Percentiles rank a stretch among this genome's conserved stretches.
phyloP scores from a whole-genome alignment of 2,888 invertebrate genomes.

The Ypsolopha scabrella region DNA sequence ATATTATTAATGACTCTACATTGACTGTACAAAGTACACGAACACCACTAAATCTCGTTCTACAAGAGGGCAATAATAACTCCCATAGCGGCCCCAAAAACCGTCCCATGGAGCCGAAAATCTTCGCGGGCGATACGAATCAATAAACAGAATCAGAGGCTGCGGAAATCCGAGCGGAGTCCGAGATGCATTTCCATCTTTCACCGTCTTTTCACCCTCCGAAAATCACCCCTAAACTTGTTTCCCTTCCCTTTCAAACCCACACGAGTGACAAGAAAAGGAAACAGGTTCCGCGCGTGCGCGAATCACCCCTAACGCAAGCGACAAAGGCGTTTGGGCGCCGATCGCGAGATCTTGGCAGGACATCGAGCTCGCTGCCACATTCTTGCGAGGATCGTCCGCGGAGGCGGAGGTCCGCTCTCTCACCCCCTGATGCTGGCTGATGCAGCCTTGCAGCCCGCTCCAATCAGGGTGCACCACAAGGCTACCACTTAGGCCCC shows the following conservation, averaged over 20 bases:
- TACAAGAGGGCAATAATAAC: conserved; percentile 49
- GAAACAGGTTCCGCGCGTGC: conserved; percentile 42
- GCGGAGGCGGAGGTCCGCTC: conserved; percentile 63
- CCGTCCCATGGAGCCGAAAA: conserved; percentile 23
- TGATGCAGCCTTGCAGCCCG: conserved; percentile 26
- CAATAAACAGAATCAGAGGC: conserved; percentile 68
- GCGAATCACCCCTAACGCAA: conserved; percentile 58
- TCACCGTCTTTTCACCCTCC: conserved; percentile 66
- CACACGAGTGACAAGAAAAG: conserved; percentile 36
- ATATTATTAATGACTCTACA: not conserved
- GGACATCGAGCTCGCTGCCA: conserved; percentile 45
- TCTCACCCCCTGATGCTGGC: conserved; percentile 42
- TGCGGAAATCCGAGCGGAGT: conserved; percentile 66
- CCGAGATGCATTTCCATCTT: conserved; percentile 69
- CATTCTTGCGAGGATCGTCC: conserved; percentile 66
- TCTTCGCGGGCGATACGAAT: conserved; percentile 45
- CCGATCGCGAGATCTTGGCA: conserved; percentile 52
- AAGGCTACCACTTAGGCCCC: conserved; percentile 17
- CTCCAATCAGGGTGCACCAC: conserved; percentile 22
- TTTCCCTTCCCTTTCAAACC: conserved; percentile 28
- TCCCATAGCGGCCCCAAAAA: conserved; percentile 30
- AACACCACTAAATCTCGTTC: not conserved
- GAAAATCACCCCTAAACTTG: conserved; percentile 57
- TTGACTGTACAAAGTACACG: not conserved
- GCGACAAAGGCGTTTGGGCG: conserved; percentile 51